Conservation (phyloP, 2,888 invertebrate genomes). For the Dryobota labecula region DNA sequence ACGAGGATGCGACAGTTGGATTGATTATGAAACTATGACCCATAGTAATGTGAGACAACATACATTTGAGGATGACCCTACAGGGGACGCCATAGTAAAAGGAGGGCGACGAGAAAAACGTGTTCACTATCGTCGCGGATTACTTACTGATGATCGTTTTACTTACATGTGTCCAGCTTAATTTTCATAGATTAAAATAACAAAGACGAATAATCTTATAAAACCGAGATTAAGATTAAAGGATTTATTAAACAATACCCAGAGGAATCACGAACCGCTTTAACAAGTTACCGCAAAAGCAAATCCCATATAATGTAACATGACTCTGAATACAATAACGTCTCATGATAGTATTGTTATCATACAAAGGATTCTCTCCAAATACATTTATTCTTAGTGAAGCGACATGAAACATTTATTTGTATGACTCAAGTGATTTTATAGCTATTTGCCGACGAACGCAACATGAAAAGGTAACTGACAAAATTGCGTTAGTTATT, state of each 20-base stretch:
- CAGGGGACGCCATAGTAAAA: slow-evolving; percentile 3
- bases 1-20: slow-evolving; percentile 54
- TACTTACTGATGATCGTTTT: slow-evolving; percentile 24
- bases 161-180: slow-evolving; percentile 30
- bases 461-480: slow-evolving; percentile 20
- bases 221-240: slow-evolving; percentile 54
- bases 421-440: slow-evolving; percentile 38
- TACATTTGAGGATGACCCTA: not conserved
- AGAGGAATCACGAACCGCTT: slow-evolving; percentile 48
- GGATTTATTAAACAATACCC: slow-evolving; percentile 57
- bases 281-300: slow-evolving; percentile 59
- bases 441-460: slow-evolving; percentile 34
- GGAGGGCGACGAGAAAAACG: slow-evolving; percentile 1
- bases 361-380: slow-evolving; percentile 57
- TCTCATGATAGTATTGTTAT: slow-evolving; percentile 64
- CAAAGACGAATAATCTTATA: slow-evolving; percentile 49
- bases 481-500: not conserved
- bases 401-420: slow-evolving; percentile 50
- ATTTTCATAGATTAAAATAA: slow-evolving; percentile 48
- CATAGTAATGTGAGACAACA: slow-evolving; percentile 15
- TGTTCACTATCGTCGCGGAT: slow-evolving; percentile 13
- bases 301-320: slow-evolving; percentile 57
- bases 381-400: slow-evolving; percentile 63
- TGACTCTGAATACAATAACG: slow-evolving; percentile 62
- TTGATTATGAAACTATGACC: slow-evolving; percentile 27